A percentile compares a stretch with the other conserved stretches of the same genome.
phyloP scores from a whole-genome alignment of 2,797 vertebrate species.

The Etheostoma nigrum region DNA sequence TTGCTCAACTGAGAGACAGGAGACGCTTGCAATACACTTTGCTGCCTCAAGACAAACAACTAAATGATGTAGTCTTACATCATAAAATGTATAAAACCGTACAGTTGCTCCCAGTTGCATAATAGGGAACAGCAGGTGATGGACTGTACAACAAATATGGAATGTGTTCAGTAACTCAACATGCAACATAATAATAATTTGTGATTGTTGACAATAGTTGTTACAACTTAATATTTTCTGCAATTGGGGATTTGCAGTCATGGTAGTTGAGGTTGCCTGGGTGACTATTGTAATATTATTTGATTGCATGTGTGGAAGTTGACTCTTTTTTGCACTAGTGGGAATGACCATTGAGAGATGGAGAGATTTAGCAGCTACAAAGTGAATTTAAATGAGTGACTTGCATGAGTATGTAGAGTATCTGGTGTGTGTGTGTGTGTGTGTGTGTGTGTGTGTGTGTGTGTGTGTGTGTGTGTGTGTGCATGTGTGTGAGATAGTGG shows the following conservation, averaged over 20 bases:
- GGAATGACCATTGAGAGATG: slow-evolving; percentile 3
- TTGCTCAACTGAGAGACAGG: slow-evolving; percentile 5
- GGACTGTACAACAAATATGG: slow-evolving; percentile 21
- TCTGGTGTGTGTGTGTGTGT: slow-evolving; percentile 12
- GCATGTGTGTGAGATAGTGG: background rate
- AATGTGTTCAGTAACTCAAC: slow-evolving; percentile 17
- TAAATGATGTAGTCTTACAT: background rate
- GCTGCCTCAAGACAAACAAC: slow-evolving; percentile 8
- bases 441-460: slow-evolving; percentile 12
- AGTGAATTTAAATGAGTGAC: slow-evolving; percentile 36
- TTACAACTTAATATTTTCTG: slow-evolving; percentile 13
- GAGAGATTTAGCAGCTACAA: slow-evolving; percentile 30
- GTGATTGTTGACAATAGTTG: slow-evolving; percentile 21
- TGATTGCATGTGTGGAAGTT: slow-evolving; percentile 21
- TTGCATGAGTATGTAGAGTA: slow-evolving; percentile 15
- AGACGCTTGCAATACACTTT: slow-evolving; percentile 1
- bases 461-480: slow-evolving; percentile 7
- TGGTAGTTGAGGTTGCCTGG: slow-evolving; percentile 11
- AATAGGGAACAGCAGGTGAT: slow-evolving; percentile 28
- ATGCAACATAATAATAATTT: slow-evolving; percentile 36
- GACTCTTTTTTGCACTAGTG: slow-evolving; percentile 1
- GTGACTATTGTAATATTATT: slow-evolving; percentile 24
- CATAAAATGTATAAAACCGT: background rate
- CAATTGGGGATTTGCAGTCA: slow-evolving; percentile 32
- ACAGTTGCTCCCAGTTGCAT: background rate